These are phyloP conservation scores for Magallana nippona DNA, from an alignment of 2,888 invertebrate genomes.

Conservation along the genomic window DNA sequence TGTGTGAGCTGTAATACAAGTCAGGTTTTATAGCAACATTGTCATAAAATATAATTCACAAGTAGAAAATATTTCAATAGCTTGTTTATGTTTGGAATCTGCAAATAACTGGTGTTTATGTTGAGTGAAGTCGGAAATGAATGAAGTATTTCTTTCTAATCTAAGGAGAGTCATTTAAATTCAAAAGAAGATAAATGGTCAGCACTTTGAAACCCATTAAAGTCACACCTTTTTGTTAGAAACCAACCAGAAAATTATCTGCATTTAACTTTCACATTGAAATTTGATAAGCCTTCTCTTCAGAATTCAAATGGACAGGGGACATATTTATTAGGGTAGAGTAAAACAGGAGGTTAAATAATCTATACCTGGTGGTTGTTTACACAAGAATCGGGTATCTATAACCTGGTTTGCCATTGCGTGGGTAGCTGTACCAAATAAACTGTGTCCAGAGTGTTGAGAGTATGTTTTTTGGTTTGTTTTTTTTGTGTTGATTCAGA, in stretches of 20 bases:
- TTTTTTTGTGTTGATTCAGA: too few relatives aligned
- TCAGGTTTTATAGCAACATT: too few relatives aligned
- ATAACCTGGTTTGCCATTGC: background rate
- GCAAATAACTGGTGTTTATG: background rate
- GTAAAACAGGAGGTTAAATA: background rate
- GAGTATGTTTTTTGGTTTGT: too few relatives aligned
- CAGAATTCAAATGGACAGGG: background rate
- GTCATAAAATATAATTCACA: too few relatives aligned
- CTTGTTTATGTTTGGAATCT: background rate
- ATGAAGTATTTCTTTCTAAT: background rate
- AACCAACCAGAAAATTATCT: background rate
- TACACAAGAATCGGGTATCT: slow-evolving; percentile 11
- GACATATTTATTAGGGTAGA: background rate
- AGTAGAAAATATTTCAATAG: too few relatives aligned
- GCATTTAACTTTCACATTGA: slow-evolving; percentile 1
- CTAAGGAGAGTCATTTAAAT: background rate
- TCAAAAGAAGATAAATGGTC: background rate
- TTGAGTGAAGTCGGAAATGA: background rate
- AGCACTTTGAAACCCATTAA: slow-evolving; percentile 8
- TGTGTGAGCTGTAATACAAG: too few relatives aligned
- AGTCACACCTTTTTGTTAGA: background rate
- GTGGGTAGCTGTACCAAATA: too few relatives aligned
- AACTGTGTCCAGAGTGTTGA: too few relatives aligned
- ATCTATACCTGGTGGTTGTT: background rate
- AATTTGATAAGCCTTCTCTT: background rate